A percentile compares a stretch with the other conserved stretches of the same genome.
Conservation (phyloP, 2,113 vertebrate species). For the Riparia riparia region DNA sequence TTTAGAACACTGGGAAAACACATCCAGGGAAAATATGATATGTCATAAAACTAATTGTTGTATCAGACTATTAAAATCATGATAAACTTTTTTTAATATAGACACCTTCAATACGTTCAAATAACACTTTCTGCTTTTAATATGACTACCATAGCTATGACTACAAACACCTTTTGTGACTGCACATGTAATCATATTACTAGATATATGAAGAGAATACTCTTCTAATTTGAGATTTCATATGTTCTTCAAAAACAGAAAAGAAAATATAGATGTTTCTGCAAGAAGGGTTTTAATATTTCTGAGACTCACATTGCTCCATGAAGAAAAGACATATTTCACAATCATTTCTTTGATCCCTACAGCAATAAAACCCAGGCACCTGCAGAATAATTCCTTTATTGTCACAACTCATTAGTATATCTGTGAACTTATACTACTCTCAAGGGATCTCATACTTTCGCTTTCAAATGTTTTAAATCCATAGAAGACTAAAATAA, state of each 20-base stretch:
- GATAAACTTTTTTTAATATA: background rate
- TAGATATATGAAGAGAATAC: background rate
- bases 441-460: background rate
- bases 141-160: background rate
- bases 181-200: background rate
- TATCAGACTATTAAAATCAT: background rate
- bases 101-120: background rate
- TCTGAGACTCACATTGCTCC: background rate
- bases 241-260: background rate
- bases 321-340: background rate
- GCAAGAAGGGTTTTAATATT: background rate
- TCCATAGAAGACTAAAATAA: background rate
- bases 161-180: background rate
- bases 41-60: background rate
- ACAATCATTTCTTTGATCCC: background rate
- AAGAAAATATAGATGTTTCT: background rate
- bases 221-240: background rate
- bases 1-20: background rate
- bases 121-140: background rate
- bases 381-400: background rate
- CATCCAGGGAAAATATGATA: background rate
- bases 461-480: background rate
- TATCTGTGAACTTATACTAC: background rate
- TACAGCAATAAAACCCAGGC: background rate
- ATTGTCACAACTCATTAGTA: background rate